A percentile compares a stretch with the other conserved stretches of the same genome.
These are phyloP conservation scores for Pararge aegeria DNA, from an alignment of 1,140 invertebrate genomes.

Conservation along the genomic window DNA sequence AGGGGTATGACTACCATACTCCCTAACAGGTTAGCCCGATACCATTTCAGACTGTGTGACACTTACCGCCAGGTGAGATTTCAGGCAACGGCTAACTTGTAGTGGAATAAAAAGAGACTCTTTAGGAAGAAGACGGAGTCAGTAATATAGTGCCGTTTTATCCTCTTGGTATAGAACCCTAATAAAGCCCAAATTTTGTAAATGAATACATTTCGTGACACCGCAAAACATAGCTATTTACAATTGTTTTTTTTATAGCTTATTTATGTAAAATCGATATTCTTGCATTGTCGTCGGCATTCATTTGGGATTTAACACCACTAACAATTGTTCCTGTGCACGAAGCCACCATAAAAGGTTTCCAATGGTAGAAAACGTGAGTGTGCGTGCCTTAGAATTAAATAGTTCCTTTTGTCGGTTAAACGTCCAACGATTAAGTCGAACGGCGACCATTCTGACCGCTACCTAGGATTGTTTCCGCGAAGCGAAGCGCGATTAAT, in stretches of 20 bases:
- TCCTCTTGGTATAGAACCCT: too few relatives aligned
- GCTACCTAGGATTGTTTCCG: slow-evolving; percentile 43
- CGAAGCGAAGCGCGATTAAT: slow-evolving; percentile 44
- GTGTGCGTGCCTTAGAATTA: slow-evolving; percentile 66
- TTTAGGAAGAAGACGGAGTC: too few relatives aligned
- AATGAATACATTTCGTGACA: slow-evolving; percentile 8
- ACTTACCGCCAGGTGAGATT: too few relatives aligned
- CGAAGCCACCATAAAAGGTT: slow-evolving; percentile 53
- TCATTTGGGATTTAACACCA: slow-evolving; percentile 12
- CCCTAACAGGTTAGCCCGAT: too few relatives aligned
- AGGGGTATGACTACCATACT: too few relatives aligned
- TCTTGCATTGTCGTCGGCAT: slow-evolving; percentile 11
- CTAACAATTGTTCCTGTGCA: slow-evolving; percentile 39
- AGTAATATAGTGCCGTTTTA: too few relatives aligned
- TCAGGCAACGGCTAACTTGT: too few relatives aligned
- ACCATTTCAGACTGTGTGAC: too few relatives aligned
- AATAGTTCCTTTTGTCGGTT: slow-evolving; percentile 71
- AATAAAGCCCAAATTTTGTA: too few relatives aligned
- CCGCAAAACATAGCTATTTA: neutral
- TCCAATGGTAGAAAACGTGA: slow-evolving; percentile 49
- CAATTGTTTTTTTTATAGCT: neutral
- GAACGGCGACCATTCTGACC: slow-evolving; percentile 47
- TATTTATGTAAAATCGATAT: slow-evolving; percentile 15
- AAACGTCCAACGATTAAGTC: slow-evolving; percentile 55
- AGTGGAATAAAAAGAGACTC: too few relatives aligned